Evolutionary conservation across 1,140 invertebrate species (phyloP).

Genomic region (Oryzaephilus surinamensis): DNA sequence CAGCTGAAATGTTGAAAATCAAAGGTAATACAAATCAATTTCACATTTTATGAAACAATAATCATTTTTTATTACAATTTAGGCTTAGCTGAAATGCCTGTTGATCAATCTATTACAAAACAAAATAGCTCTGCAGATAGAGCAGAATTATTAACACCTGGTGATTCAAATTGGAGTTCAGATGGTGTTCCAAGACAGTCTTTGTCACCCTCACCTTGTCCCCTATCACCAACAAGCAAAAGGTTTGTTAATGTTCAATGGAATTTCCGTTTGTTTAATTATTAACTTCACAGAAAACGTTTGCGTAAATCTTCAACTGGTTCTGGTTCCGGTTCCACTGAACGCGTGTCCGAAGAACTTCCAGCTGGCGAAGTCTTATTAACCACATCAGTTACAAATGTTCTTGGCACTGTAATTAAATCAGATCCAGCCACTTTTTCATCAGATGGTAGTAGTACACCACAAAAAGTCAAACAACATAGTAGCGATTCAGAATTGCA

Average conservation of each 20-base stretch:
- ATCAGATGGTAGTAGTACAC: conserved; percentile 13
- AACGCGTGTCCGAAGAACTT: conserved; percentile 38
- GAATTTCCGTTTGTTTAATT: background rate
- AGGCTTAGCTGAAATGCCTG: conserved; percentile 72
- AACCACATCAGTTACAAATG: conserved; percentile 20
- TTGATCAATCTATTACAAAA: conserved; percentile 55
- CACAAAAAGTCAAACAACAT: conserved; percentile 22
- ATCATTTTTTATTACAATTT: conserved; percentile 1
- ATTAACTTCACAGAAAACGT: conserved; percentile 42
- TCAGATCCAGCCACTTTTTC: conserved; percentile 35
- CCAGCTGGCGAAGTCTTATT: conserved; percentile 41
- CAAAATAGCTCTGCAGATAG: conserved; percentile 42
- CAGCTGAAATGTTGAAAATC: conserved; percentile 77
- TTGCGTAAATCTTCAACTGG: conserved; percentile 62
- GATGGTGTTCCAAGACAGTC: conserved; percentile 35
- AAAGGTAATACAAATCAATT: conserved; percentile 42
- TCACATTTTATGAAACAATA: background rate
- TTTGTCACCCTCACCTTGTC: conserved; percentile 37
- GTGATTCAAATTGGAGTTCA: conserved; percentile 39
- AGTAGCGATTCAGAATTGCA: conserved; percentile 28
- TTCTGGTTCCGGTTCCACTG: conserved; percentile 48
- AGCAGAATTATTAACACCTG: conserved; percentile 40
- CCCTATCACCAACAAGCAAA: conserved; percentile 31
- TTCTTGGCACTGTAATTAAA: conserved; percentile 41
- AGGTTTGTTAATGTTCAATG: conserved; percentile 19